Evolutionary conservation across 2,113 vertebrate genomes (phyloP).

Genomic region (Aspidoscelis tigris): DNA sequence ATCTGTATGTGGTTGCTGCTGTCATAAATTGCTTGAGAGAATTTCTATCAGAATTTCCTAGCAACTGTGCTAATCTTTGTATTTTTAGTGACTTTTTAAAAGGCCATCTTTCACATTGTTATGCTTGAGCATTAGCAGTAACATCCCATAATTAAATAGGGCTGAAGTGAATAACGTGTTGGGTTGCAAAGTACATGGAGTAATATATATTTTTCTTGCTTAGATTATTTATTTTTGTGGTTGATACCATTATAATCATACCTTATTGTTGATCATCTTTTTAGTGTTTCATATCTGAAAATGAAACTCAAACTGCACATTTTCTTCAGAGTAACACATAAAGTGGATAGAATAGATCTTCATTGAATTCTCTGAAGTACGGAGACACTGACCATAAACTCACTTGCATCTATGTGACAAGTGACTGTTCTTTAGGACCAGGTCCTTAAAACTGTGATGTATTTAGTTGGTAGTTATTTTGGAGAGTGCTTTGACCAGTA

Average conservation of each 20-base stretch:
- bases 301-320: not conserved
- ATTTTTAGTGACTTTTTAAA: constrained; percentile 47
- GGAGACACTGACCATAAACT: constrained; percentile 26
- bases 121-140: not conserved
- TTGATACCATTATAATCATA: constrained; percentile 9
- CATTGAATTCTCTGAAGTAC: not conserved
- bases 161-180: constrained; percentile 10
- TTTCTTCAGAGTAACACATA: not conserved
- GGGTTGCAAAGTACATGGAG: not conserved
- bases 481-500: not conserved
- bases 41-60: constrained; percentile 32
- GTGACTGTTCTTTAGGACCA: not conserved
- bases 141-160: constrained; percentile 26
- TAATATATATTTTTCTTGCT: not conserved
- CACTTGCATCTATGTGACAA: not conserved
- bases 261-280: not conserved
- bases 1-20: constrained; percentile 20
- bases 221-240: not conserved
- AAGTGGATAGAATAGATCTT: constrained; percentile 9
- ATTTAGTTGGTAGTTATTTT: not conserved
- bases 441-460: not conserved
- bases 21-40: constrained; percentile 23
- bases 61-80: constrained; percentile 25
- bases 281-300: not conserved
- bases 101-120: not conserved